Evolutionary conservation across 92 coral and sea anemone genomes (phyloP), one percentile per base, ranked within the genome.

Genomic region (Bergia sp.): DNA sequence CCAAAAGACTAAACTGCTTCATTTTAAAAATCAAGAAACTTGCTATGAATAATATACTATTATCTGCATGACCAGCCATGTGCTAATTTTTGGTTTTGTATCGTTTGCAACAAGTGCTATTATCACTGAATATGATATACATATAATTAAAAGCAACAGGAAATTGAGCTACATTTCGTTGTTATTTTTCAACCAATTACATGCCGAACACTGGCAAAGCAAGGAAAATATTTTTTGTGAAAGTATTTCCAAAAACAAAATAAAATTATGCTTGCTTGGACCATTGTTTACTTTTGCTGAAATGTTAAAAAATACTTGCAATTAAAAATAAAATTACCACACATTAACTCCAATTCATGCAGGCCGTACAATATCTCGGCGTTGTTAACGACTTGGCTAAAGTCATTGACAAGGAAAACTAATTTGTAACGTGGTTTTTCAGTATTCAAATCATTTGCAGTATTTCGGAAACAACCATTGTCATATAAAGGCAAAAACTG

Each of bases 291-390:
- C 40, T 79, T 79, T 79, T 79, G 4, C 66, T 47, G 40, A 23
- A 29, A 47, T 29, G 67, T 50, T 79, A 41, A 79, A 79, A 43
- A 79, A 23, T n/a, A 29, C 18, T 79, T 10, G n/a, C 82, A 79
- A 79, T 79, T 79, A 49, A 29, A 79, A 44, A 79, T 29, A 47
- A 79, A 49, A 79, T 23, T 37, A 53, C 37, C 64, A 36, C 40
- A 44, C 43, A 73, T 73, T 73, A 73, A 73, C 42, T 73, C 18
- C 42, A 71, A 71, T 23, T 15, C 43, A 37, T 61, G 16, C 69
- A 38, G 1, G 74, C 38, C 5, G 39, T 38, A 73, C 77, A 73
- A 73, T 37, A 37, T 4, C 37, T 4, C 5, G 0, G 9, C 13
- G 29, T 65, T 65, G n/a, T 65, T 65, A 36, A 37, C 1, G 77